Evolutionary conservation across 2,113 vertebrate species (phyloP), one percentile per base, ranked within the genome.

Genomic region (Poecilia latipinna): DNA sequence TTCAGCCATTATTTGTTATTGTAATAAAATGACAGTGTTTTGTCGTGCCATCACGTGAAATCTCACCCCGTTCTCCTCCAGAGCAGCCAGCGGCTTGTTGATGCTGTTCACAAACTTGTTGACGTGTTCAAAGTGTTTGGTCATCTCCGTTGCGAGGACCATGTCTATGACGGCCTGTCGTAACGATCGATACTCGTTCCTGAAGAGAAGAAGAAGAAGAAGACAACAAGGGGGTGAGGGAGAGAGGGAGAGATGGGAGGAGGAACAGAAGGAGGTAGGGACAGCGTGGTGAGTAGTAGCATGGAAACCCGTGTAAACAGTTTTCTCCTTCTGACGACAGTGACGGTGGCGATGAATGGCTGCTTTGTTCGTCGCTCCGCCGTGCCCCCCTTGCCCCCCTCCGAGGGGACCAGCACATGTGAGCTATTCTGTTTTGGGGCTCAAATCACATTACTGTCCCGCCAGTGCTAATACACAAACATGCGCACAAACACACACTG

Each of bases 51-150:
- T 17, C 3, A 24, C 28, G 63, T 51, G 22, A n/a, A 32, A 19
- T 71, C 96, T 97, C 90, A 99, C 98, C 97, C 93, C 95, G 0
- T 95, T 96, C 89, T 96, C 96, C 85, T 98, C 96, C 73, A 98
- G 88, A 0, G 95, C 95, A 70, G 95, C 95, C 94, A 99, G 91
- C 0, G 98, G 98, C 89, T 99, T 99, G 88, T 96, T 98, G 94
- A 99, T 97, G 92, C 97, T 98, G 95, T 99, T 99, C 91, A 97
- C 96, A 91, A 99, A 99, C 85, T 98, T 99, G 95, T 98, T 99
- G 92, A 99, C 97, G 0, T 99, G 98, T 88, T 99, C 98, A 62
- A 99, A 99, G 94, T 99, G 98, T 94, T 96, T 98, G 77, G 98
- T 99, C 98, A 99, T 99, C 93, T 99, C 98, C 17, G 98, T 99